These are phyloP conservation scores for Aromia moschata DNA, from an alignment of 2,888 invertebrate genomes.

Conservation along the genomic window DNA sequence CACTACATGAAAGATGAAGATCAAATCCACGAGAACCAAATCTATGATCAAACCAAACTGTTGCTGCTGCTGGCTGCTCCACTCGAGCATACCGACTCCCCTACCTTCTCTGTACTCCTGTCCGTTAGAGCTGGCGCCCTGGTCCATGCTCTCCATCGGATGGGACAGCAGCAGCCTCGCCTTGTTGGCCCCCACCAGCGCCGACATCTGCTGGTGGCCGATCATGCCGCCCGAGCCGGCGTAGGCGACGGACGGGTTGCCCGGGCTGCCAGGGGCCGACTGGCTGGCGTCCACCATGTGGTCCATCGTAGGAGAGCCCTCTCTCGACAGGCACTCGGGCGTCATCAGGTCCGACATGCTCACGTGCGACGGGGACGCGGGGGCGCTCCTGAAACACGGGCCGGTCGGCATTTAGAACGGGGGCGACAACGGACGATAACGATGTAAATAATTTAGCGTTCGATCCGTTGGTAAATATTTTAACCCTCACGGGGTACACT, in stretches of 20 bases:
- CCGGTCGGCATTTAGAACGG: too few relatives aligned
- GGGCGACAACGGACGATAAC: too few relatives aligned
- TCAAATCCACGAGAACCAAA: too few relatives aligned
- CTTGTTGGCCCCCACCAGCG: constrained; percentile 63
- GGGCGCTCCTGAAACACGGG: constrained; percentile 80
- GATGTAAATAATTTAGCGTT: too few relatives aligned
- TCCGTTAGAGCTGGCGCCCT: constrained; percentile 56
- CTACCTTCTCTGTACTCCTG: constrained; percentile 60
- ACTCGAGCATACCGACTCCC: too few relatives aligned
- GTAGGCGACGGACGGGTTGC: constrained; percentile 62
- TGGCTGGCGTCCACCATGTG: constrained; percentile 64
- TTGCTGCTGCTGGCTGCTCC: too few relatives aligned
- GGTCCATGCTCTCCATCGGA: constrained; percentile 67
- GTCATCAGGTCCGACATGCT: constrained; percentile 88
- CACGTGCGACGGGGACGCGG: constrained; percentile 93
- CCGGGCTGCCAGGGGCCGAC: constrained; percentile 68
- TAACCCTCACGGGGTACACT: too few relatives aligned
- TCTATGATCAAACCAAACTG: too few relatives aligned
- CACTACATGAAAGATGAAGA: too few relatives aligned
- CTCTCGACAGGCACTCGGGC: constrained; percentile 83
- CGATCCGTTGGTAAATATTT: too few relatives aligned
- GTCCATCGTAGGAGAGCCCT: constrained; percentile 91
- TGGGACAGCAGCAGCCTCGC: constrained; percentile 68
- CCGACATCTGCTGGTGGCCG: constrained; percentile 64
- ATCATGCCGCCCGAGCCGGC: constrained; percentile 62